Base-by-base conservation (phyloP, 2,888 invertebrate species). In the Eupsilia transversa region DNA sequence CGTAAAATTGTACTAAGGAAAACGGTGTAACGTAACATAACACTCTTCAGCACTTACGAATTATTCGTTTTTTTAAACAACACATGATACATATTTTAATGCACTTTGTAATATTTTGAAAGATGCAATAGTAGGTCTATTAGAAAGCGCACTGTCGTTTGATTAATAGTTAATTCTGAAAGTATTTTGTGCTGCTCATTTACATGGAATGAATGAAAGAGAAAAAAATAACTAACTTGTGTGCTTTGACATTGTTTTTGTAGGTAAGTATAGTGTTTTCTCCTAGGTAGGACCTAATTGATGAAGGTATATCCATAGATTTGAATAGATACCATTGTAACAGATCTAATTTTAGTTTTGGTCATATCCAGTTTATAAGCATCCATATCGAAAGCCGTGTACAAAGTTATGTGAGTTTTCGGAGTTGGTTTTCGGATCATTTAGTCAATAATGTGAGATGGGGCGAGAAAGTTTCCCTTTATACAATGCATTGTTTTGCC, bases 371-470 rank as follows among this genome's bases (percentile, higher is more conserved):
- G 88, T 73, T 23, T 6, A 20, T 9, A 43, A 80, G 73, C 23
- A 76, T 82, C 85, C 30, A n/a, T 66, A 68, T 71, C 63, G 41
- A 77, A 87, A 77, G 79, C 84, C 76, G 74, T 85, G 81, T 87
- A 89, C 86, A 89, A 87, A 91, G 88, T 89, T 89, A 90, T 87
- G 85, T 72, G 86, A 90, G 87, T 87, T 89, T 87, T 86, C 86
- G 77, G 87, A 82, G 76, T 85, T 85, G 86, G 86, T 90, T 92
- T 88, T 89, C 86, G 88, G 91, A 91, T 89, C 89, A 88, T 88
- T 90, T 89, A 89, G 89, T 89, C 90, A 90, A 90, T 92, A 90
- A 91, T 86, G 86, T 84, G 88, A 88, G 87, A 90, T 88, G 89
- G 88, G 86, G 83, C 83, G 85, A 41, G 76, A 80, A 86, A 85